A percentile compares a stretch with the other conserved stretches of the same genome.
These are phyloP conservation scores for Stegastes partitus DNA, from an alignment of 2,113 vertebrate species.

Conservation along the genomic window DNA sequence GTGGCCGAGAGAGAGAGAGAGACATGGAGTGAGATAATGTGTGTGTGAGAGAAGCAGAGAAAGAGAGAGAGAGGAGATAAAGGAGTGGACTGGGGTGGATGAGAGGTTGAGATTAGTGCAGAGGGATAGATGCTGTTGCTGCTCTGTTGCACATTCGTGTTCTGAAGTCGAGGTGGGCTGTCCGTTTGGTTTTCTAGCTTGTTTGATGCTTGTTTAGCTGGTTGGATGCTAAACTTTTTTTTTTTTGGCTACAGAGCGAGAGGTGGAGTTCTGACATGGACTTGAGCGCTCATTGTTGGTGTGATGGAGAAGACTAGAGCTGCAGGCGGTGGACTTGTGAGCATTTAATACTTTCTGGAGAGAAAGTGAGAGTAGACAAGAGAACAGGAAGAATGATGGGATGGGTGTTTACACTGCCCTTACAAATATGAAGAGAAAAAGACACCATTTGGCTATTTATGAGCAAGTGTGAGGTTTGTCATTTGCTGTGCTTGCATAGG, in stretches of 20 bases:
- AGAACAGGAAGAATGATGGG: neutral
- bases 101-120: conserved; percentile 68
- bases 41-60: neutral
- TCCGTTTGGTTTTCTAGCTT: conserved; percentile 37
- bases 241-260: conserved; percentile 14
- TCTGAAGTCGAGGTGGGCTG: conserved; percentile 26
- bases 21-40: conserved; percentile 37
- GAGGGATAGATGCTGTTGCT: conserved; percentile 57
- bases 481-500: conserved; percentile 5
- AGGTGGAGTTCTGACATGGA: conserved; percentile 8
- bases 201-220: conserved; percentile 27
- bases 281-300: neutral
- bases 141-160: conserved; percentile 56
- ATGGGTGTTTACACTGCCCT: conserved; percentile 8
- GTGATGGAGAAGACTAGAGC: conserved; percentile 23
- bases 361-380: conserved; percentile 34
- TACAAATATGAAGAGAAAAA: conserved; percentile 31
- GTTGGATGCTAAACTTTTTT: neutral
- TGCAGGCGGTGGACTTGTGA: conserved; percentile 18
- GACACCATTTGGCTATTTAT: conserved; percentile 15
- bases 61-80: conserved; percentile 51
- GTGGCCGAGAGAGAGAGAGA: conserved; percentile 61
- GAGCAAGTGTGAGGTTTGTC: conserved; percentile 7
- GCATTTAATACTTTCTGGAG: conserved; percentile 7
- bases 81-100: conserved; percentile 45